Evolutionary conservation across 23 tunicate genomes (phyloP), one percentile per base, ranked within the genome.

Genomic region (Styela plicata): DNA sequence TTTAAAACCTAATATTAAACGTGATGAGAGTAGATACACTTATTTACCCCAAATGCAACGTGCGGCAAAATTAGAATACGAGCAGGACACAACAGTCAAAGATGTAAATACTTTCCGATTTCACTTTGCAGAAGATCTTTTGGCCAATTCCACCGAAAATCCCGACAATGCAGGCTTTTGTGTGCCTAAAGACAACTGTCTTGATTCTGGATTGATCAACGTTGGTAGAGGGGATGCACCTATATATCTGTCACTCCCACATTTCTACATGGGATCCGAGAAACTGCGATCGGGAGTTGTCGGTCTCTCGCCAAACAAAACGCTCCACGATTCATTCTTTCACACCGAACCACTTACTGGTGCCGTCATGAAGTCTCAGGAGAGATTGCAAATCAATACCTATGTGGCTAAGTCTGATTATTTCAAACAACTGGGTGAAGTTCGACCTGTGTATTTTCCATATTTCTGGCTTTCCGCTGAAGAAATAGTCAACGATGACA

Each of bases 131-230:
- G 74, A 74, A 1, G 84, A 82, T 2, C 84, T 85, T 2, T 88
- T 93, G 66, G 83, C 67, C 37, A 88, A 85, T 74, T 68, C 52
- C 25, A 63, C 89, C 3, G 30, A 24, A 2, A 80, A 88, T 28
- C 87, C 87, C 27, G 85, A 76, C 52, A 93, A 93, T 44, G 86
- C 80, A 68, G 98, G 98, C 2, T 93, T 84, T 63, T 93, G 98
- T 78, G 89, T 88, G 16, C 97, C 97, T 5, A 27, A 76, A 44
- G 78, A n/a, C 52, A 73, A 92, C 33, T 93, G 98, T 44, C 62
- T 84, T 16, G 87, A 85, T 70, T 79, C 90, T 3, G 98, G 98
- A 1, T 88, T 93, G 2, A 34, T 88, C 64, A 83, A 73, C 82
- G 69, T 88, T 22, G 80, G 85, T n/a, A 74, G 89, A 26, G 88